A percentile compares a stretch with the other conserved stretches of the same genome.
These are phyloP conservation scores for Chamaetylas fuelleborni DNA, from an alignment of 2,113 vertebrate genomes.

Conservation along the genomic window DNA sequence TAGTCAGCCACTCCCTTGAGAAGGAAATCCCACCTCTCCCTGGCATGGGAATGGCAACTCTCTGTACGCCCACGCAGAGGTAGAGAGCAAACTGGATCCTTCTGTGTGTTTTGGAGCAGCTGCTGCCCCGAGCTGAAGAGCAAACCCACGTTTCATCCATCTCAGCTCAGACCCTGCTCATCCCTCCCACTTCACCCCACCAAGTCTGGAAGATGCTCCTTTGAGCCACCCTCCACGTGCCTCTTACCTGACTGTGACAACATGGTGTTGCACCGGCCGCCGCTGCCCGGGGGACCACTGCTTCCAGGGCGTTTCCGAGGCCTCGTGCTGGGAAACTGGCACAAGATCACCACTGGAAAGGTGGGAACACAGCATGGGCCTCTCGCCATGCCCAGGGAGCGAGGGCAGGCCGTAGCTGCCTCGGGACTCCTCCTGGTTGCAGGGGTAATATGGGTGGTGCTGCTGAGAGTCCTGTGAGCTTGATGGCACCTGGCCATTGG, in stretches of 20 bases:
- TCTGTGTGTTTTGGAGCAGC: accelerated
- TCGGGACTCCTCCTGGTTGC: conserved; percentile 64
- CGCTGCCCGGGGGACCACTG: conserved; percentile 78
- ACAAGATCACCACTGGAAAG: conserved; percentile 69
- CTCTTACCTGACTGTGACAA: conserved; percentile 88
- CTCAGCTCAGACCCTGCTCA: neutral
- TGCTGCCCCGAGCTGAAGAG: neutral
- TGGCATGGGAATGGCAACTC: neutral
- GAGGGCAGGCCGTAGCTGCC: conserved; percentile 57
- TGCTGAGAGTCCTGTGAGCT: conserved; percentile 59
- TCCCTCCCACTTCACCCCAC: neutral
- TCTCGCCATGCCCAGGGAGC: conserved; percentile 65
- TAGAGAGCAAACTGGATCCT: neutral
- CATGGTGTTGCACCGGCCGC: conserved; percentile 79
- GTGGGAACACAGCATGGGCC: conserved; percentile 69
- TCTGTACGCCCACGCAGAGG: accelerated
- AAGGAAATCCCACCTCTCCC: neutral
- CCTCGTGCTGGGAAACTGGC: conserved; percentile 67
- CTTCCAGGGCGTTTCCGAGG: conserved; percentile 77
- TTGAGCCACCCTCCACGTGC: accelerated
- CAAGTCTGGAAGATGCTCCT: neutral
- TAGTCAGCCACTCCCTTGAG: neutral
- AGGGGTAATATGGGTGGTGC: conserved; percentile 50
- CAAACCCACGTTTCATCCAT: neutral
- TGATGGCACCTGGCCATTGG: conserved; percentile 63